Evolutionary conservation across 2,888 invertebrate species (phyloP).

Genomic region (Trachelus stipa): DNA sequence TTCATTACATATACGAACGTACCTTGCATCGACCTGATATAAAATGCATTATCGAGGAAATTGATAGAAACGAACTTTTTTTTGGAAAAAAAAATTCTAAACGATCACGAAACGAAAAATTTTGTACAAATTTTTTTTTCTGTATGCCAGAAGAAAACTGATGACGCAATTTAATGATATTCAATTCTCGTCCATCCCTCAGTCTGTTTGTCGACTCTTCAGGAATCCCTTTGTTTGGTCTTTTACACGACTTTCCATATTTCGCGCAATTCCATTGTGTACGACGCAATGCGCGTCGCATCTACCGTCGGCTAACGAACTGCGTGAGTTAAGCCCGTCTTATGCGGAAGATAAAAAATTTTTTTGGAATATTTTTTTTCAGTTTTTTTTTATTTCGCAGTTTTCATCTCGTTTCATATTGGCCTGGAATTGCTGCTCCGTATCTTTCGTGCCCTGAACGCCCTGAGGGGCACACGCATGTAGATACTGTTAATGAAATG

Average conservation of each 20-base stretch:
- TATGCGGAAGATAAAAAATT: neutral
- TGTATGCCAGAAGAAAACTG: constrained; percentile 1
- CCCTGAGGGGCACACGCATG: neutral
- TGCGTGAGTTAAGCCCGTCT: neutral
- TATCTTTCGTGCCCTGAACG: neutral
- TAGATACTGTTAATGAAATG: neutral
- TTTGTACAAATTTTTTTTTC: neutral
- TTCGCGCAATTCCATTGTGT: constrained; percentile 25
- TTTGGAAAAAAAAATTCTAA: neutral
- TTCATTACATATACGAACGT: neutral
- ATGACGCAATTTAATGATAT: constrained; percentile 50
- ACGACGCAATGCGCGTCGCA: constrained; percentile 11
- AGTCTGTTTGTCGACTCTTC: constrained; percentile 33
- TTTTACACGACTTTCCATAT: constrained; percentile 21
- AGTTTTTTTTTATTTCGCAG: neutral
- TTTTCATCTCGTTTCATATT: neutral
- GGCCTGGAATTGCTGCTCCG: neutral
- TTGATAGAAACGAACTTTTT: neutral
- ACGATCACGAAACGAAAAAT: neutral
- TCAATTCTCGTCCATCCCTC: constrained; percentile 31
- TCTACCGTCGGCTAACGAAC: constrained; percentile 1
- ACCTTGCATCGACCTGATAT: neutral
- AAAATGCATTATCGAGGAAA: neutral
- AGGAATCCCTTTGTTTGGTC: constrained; percentile 35
- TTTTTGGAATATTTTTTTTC: neutral